Base-by-base conservation (phyloP, 2,797 vertebrate genomes). In the Monodelphis domestica region DNA sequence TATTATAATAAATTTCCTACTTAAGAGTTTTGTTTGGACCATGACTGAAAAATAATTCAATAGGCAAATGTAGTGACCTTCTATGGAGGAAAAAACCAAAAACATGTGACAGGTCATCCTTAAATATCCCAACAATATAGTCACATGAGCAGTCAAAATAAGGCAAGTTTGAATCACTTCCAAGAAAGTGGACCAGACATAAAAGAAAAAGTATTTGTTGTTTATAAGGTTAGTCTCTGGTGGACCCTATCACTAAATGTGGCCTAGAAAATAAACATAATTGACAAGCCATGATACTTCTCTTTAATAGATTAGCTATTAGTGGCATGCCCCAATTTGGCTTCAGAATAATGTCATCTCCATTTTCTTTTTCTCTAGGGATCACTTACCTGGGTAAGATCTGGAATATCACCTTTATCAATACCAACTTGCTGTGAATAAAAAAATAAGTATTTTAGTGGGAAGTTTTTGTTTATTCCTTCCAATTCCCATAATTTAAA, bases 351-450 rank as follows among this genome's bases (percentile, higher is more conserved):
- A 70, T 78, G 84, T 88, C 57, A 91, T 1, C 33, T 53, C 56
- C 70, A 90, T 0, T 87, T 28, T 88, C 30, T 94, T 57, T 10
- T 54, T 78, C 29, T 93, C 28, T 54, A 59, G 93, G 15, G 88
- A 26, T 59, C 91, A 95, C 98, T 98, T 99, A 99, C 99, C 99
- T 99, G 99, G 52, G 99, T 99, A 91, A 99, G 99, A 98, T 99
- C 99, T 54, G 99, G 99, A 95, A 99, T 99, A 97, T 99, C 99
- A 9, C 99, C 99, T 98, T 99, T 99, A 98, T 99, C 99, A 98
- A 99, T 99, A 98, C 99, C 99, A 97, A 99, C 99, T 99, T 99
- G 99, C 99, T 99, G 98, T 97, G 96, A 96, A 97, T 95, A 97
- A 94, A 98, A 97, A 93, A 95, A 96, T 45, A 90, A 95, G 26